These are phyloP conservation scores for Cyprinodon variegatus DNA, from an alignment of 2,113 vertebrate species.

Conservation along the genomic window DNA sequence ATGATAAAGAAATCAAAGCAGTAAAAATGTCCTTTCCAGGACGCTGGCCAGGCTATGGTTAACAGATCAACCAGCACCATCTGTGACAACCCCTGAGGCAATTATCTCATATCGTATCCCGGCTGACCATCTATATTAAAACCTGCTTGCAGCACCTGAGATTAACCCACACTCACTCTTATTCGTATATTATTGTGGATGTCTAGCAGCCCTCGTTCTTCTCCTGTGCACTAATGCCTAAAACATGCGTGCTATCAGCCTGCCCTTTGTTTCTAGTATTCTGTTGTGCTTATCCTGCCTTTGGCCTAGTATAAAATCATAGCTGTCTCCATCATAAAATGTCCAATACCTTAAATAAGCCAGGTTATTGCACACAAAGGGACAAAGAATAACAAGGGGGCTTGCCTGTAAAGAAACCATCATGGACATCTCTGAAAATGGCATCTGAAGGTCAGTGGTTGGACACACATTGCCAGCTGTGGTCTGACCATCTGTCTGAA, in stretches of 20 bases:
- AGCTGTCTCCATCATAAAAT: slow-evolving; percentile 71
- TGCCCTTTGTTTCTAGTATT: slow-evolving; percentile 32
- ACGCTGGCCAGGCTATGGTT: slow-evolving; percentile 55
- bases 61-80: slow-evolving; percentile 77
- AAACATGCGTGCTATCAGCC: slow-evolving; percentile 61
- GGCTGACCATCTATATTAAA: slow-evolving; percentile 73
- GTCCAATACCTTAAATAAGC: slow-evolving; percentile 65
- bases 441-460: slow-evolving; percentile 70
- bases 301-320: slow-evolving; percentile 49
- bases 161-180: slow-evolving; percentile 62
- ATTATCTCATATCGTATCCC: slow-evolving; percentile 76
- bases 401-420: slow-evolving; percentile 67
- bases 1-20: slow-evolving; percentile 63
- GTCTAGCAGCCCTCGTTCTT: slow-evolving; percentile 24
- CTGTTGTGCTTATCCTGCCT: slow-evolving; percentile 44
- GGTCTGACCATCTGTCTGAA: slow-evolving; percentile 17
- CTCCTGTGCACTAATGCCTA: slow-evolving; percentile 13
- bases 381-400: slow-evolving; percentile 24
- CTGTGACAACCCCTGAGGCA: slow-evolving; percentile 76
- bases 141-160: slow-evolving; percentile 72
- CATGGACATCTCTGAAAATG: slow-evolving; percentile 59
- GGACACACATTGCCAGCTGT: slow-evolving; percentile 28
- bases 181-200: slow-evolving; percentile 54
- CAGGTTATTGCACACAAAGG: slow-evolving; percentile 63
- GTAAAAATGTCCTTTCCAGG: slow-evolving; percentile 72